phyloP scores from a whole-genome alignment of 1,140 invertebrate species.

The Telenomus remus region DNA sequence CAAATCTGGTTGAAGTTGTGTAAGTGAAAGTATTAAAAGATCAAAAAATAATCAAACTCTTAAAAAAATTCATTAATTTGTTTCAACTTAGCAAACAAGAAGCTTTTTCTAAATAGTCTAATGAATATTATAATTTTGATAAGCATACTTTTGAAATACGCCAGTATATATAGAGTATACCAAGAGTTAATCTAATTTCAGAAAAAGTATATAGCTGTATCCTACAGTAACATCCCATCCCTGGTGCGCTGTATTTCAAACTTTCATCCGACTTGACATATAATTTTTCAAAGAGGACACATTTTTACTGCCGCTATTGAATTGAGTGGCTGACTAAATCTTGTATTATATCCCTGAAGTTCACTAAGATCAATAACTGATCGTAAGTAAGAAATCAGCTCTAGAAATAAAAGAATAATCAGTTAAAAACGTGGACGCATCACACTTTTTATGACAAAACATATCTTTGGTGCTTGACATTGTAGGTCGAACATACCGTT shows the following conservation, averaged over 20 bases:
- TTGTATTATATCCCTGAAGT: constrained; percentile 24
- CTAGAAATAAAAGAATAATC: too few species aligned
- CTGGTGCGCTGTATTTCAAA: constrained; percentile 8
- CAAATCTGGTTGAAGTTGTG: too few species aligned
- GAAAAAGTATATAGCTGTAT: constrained; percentile 2
- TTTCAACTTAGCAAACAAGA: too few species aligned
- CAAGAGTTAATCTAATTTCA: constrained; percentile 13
- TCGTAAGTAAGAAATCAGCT: neutral
- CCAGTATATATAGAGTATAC: constrained; percentile 12
- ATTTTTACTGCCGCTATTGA: constrained; percentile 25
- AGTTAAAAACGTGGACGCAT: too few species aligned
- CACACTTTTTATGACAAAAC: constrained; percentile 12
- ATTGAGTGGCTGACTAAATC: constrained; percentile 38
- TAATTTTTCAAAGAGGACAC: constrained; percentile 21
- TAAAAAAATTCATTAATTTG: too few species aligned
- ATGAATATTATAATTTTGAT: constrained; percentile 1
- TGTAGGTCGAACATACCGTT: constrained; percentile 27
- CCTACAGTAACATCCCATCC: neutral
- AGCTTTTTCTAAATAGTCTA: too few species aligned
- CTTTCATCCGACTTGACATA: constrained; percentile 13
- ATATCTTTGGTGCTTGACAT: constrained; percentile 31
- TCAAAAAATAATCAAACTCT: too few species aligned
- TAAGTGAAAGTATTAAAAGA: too few species aligned
- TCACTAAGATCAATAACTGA: neutral
- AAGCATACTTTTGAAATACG: constrained; percentile 2